Conservation (phyloP, 1,140 invertebrate species). For the Drosophila repleta region DNA sequence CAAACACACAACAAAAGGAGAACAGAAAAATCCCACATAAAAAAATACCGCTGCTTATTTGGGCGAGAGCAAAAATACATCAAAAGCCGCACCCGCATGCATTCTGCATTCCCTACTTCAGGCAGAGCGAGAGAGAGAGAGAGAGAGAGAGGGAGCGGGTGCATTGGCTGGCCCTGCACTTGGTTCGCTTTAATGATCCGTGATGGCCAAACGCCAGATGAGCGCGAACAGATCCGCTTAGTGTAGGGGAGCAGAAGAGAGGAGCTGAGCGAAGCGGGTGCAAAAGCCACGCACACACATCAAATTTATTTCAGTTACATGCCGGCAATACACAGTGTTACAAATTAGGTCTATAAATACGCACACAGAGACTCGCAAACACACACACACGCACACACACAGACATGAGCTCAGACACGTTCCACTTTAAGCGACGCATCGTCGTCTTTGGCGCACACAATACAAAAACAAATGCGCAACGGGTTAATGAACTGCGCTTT, state of each 20-base stretch:
- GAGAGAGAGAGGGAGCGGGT: neutral
- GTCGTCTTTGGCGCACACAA: conserved; percentile 7
- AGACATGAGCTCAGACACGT: conserved; percentile 16
- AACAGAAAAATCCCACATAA: conserved; percentile 32
- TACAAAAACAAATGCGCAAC: conserved; percentile 54
- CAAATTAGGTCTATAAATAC: conserved; percentile 78
- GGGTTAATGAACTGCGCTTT: conserved; percentile 69
- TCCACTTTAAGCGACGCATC: conserved; percentile 32
- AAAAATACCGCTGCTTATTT: conserved; percentile 28
- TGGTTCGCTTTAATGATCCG: conserved; percentile 63
- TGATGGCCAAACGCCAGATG: conserved; percentile 29
- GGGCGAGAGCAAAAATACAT: conserved; percentile 14
- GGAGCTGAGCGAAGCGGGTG: conserved; percentile 63
- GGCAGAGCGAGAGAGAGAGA: neutral
- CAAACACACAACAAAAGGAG: conserved; percentile 24
- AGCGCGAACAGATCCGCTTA: conserved; percentile 17
- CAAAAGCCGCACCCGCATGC: conserved; percentile 34
- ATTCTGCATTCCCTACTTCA: conserved; percentile 9
- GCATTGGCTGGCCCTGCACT: conserved; percentile 50
- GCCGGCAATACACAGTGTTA: conserved; percentile 66
- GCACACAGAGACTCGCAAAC: conserved; percentile 4
- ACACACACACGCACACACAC: conserved; percentile 14
- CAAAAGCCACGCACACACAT: conserved; percentile 58
- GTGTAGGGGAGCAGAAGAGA: neutral
- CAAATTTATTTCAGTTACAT: conserved; percentile 75